Evolutionary conservation across 2,888 invertebrate genomes (phyloP).

Genomic region (Philereme vetulata): DNA sequence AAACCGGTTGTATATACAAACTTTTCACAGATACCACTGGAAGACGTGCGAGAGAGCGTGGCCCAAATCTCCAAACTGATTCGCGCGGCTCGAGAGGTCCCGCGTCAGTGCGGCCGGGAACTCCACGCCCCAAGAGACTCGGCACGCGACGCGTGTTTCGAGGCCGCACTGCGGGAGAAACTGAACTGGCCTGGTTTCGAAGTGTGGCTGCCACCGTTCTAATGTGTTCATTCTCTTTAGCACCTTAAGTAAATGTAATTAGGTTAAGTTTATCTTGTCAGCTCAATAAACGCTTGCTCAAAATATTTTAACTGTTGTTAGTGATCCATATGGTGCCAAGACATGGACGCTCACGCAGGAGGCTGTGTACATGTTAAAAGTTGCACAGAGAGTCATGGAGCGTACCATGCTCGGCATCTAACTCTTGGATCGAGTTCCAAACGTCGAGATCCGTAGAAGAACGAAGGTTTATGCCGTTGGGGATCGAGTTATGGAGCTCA

Average conservation of each 20-base stretch:
- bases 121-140: conserved; percentile 67
- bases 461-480: too few species aligned
- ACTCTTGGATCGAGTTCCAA: too few species aligned
- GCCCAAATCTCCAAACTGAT: conserved; percentile 71
- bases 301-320: conserved; percentile 10
- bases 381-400: too few species aligned
- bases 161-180: conserved; percentile 79
- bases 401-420: too few species aligned
- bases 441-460: too few species aligned
- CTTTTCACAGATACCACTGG: conserved; percentile 58
- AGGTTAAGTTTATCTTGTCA: conserved; percentile 37
- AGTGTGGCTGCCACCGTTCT: conserved; percentile 83
- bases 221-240: conserved; percentile 64
- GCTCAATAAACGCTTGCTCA: conserved; percentile 48
- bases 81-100: conserved; percentile 72
- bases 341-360: too few species aligned
- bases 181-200: conserved; percentile 77
- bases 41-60: conserved; percentile 75
- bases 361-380: too few species aligned
- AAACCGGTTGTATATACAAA: too few species aligned
- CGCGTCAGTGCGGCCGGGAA: conserved; percentile 63
- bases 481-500: too few species aligned
- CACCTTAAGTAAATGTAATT: conserved; percentile 16
- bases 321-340: too few species aligned
- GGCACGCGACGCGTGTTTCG: conserved; percentile 73